Conservation (phyloP, 1,140 invertebrate species). For the Drepana arcuata region DNA sequence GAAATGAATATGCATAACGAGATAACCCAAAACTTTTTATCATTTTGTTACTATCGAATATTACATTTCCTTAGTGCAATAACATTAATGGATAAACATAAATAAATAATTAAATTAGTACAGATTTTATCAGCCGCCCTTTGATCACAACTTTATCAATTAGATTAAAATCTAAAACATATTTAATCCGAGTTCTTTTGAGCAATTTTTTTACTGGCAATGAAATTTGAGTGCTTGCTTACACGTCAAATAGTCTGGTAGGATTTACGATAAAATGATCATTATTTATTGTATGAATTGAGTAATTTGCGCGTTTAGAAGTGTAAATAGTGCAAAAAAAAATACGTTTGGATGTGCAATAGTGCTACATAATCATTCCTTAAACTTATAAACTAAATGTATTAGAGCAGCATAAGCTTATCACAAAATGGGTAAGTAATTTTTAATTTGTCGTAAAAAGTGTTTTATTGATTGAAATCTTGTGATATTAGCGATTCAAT, state of each 20-base stretch:
- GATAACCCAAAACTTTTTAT: too few species aligned
- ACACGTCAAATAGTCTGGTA: constrained; percentile 55
- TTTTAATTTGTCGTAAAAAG: constrained; percentile 15
- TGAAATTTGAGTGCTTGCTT: constrained; percentile 38
- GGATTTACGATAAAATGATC: constrained; percentile 41
- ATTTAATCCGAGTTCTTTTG: too few species aligned
- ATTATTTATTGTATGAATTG: constrained; percentile 27
- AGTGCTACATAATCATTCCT: constrained; percentile 29
- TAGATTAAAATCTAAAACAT: too few species aligned
- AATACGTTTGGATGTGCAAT: constrained; percentile 28
- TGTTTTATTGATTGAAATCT: constrained; percentile 3
- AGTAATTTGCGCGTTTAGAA: constrained; percentile 11
- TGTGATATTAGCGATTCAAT: neutral
- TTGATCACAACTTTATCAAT: too few species aligned
- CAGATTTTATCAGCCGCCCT: too few species aligned
- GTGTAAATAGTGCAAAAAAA: constrained; percentile 13
- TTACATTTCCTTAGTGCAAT: too few species aligned
- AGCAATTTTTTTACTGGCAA: constrained; percentile 4
- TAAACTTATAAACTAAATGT: constrained; percentile 43
- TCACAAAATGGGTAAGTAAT: constrained; percentile 56
- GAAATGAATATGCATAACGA: too few species aligned
- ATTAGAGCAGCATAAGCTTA: constrained; percentile 46
- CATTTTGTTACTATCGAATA: too few species aligned
- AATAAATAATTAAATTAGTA: too few species aligned
- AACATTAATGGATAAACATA: too few species aligned